These are phyloP conservation scores for Rhagonycha fulva DNA, from an alignment of 2,888 invertebrate species.

Conservation along the genomic window DNA sequence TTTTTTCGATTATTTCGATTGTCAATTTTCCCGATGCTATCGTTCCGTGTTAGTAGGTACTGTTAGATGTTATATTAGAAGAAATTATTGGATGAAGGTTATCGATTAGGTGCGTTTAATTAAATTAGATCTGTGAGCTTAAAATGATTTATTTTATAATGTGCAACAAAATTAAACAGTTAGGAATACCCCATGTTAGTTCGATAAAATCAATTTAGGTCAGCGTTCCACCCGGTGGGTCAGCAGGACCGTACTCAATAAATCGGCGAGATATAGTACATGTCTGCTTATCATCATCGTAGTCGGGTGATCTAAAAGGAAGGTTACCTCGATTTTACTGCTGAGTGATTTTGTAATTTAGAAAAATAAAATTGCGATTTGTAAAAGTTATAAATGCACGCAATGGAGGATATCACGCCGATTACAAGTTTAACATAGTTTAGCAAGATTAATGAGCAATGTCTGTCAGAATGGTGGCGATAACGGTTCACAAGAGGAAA, in stretches of 20 bases:
- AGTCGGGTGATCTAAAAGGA: too few species aligned
- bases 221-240: not conserved
- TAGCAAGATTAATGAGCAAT: slow-evolving; percentile 28
- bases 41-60: not conserved
- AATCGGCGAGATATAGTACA: too few species aligned
- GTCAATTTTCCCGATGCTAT: not conserved
- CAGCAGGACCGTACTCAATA: not conserved
- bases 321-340: not conserved
- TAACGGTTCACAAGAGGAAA: slow-evolving; percentile 27
- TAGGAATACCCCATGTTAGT: not conserved
- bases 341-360: not conserved
- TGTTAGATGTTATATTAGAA: not conserved
- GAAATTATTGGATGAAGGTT: not conserved
- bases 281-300: too few species aligned
- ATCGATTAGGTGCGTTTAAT: not conserved
- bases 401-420: slow-evolving; percentile 21
- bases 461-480: slow-evolving; percentile 22
- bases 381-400: not conserved
- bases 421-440: slow-evolving; percentile 26
- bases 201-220: not conserved
- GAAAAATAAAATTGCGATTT: not conserved
- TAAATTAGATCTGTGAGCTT: not conserved
- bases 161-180: not conserved
- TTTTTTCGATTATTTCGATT: not conserved
- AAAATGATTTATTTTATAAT: not conserved